Percentiles rank a stretch among this genome's conserved stretches.
These are phyloP conservation scores for Anguilla megastoma DNA, from an alignment of 2,797 vertebrate species.

Conservation along the genomic window DNA sequence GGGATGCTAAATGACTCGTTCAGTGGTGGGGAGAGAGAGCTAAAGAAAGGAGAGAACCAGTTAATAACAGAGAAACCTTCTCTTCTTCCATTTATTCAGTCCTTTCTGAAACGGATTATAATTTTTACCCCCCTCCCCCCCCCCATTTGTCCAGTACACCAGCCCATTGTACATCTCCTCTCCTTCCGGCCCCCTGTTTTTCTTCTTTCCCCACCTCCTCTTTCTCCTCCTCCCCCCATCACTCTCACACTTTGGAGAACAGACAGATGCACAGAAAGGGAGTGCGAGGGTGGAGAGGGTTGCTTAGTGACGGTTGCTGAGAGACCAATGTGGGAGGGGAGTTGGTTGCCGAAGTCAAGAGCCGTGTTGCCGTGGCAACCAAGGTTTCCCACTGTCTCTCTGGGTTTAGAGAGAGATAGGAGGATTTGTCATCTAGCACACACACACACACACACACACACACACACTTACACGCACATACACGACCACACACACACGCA, in stretches of 20 bases:
- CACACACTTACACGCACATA: not conserved
- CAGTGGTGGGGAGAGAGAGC: not conserved
- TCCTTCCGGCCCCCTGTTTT: not conserved
- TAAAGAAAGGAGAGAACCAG: not conserved
- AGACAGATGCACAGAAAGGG: constrained; percentile 58
- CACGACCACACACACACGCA: not conserved
- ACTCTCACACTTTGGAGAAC: constrained; percentile 20
- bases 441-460: not conserved
- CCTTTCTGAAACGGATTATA: constrained; percentile 30
- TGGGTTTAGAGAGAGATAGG: constrained; percentile 16
- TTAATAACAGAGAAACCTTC: constrained; percentile 28
- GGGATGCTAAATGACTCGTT: not conserved
- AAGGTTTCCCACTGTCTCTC: constrained; percentile 56
- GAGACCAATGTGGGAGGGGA: constrained; percentile 69
- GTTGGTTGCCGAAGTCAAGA: constrained; percentile 71
- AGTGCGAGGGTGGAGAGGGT: constrained; percentile 62
- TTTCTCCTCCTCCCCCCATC: constrained; percentile 60
- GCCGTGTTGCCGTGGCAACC: constrained; percentile 68
- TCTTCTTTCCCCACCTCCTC: not conserved
- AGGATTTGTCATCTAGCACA: not conserved
- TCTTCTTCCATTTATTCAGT: constrained; percentile 25
- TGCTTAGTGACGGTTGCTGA: constrained; percentile 74
- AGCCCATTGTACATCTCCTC: not conserved
- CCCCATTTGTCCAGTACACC: not conserved
- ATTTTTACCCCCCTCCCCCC: constrained; percentile 7